Conservation (phyloP, 2,888 invertebrate genomes). For the Cryptocephalus moraei region DNA sequence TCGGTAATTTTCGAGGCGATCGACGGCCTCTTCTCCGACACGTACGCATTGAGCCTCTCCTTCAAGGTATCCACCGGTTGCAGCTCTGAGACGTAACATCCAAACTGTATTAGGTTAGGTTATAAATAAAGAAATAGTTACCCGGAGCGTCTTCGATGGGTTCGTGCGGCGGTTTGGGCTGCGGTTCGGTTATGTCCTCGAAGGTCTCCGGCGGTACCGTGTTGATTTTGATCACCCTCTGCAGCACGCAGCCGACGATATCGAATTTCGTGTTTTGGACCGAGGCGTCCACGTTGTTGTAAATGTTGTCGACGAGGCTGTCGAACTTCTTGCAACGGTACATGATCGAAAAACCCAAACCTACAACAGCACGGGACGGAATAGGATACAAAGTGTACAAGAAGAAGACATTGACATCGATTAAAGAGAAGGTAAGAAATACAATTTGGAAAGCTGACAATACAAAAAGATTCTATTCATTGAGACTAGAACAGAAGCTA, state of each 20-base stretch:
- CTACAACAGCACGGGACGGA: too few relatives aligned
- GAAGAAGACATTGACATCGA: too few relatives aligned
- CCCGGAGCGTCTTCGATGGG: conserved; percentile 1
- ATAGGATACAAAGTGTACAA: too few relatives aligned
- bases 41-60: conserved; percentile 2
- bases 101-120: neutral
- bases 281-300: conserved; percentile 17
- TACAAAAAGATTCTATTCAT: too few relatives aligned
- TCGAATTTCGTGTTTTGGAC: conserved; percentile 10
- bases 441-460: too few relatives aligned
- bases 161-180: neutral
- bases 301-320: conserved; percentile 21
- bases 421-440: too few relatives aligned
- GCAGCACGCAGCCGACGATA: conserved; percentile 19
- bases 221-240: conserved; percentile 24
- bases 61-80: conserved; percentile 13
- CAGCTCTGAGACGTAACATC: conserved; percentile 5
- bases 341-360: conserved; percentile 21
- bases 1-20: conserved; percentile 11
- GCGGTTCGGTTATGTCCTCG: conserved; percentile 8
- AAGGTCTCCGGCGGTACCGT: conserved; percentile 20
- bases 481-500: too few relatives aligned
- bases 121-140: neutral
- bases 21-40: neutral
- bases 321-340: conserved; percentile 21